These are phyloP conservation scores for Paradisaea rubra DNA, from an alignment of 2,113 vertebrate genomes.

Conservation along the genomic window DNA sequence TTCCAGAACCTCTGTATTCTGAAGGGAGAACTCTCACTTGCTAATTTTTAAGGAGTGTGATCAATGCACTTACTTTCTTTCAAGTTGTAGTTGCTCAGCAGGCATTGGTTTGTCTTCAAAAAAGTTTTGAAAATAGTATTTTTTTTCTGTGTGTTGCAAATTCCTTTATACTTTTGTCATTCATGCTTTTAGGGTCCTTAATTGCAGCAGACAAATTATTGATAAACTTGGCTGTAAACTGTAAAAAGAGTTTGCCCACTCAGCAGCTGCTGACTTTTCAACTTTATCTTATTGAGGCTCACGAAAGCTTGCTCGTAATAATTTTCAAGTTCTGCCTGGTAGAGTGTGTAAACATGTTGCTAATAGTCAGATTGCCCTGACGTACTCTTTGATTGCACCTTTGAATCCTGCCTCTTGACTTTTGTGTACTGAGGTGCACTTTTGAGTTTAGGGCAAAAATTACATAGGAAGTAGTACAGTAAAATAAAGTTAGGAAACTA, in stretches of 20 bases:
- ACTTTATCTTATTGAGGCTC: not conserved
- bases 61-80: not conserved
- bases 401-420: not conserved
- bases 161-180: not conserved
- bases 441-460: not conserved
- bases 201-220: not conserved
- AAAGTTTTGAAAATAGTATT: not conserved
- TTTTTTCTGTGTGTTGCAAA: not conserved
- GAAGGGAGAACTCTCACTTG: not conserved
- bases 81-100: not conserved
- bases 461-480: not conserved
- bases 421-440: not conserved
- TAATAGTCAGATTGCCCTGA: not conserved
- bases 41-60: not conserved
- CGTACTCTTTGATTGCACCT: not conserved
- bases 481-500: not conserved
- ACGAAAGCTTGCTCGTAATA: not conserved
- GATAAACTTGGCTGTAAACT: not conserved
- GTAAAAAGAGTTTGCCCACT: not conserved
- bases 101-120: not conserved
- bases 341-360: not conserved
- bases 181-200: not conserved
- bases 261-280: not conserved
- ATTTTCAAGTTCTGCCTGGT: not conserved
- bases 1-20: not conserved